Evolutionary conservation across 2,888 invertebrate species (phyloP).

Genomic region (Lepeophtheirus nordmannii): DNA sequence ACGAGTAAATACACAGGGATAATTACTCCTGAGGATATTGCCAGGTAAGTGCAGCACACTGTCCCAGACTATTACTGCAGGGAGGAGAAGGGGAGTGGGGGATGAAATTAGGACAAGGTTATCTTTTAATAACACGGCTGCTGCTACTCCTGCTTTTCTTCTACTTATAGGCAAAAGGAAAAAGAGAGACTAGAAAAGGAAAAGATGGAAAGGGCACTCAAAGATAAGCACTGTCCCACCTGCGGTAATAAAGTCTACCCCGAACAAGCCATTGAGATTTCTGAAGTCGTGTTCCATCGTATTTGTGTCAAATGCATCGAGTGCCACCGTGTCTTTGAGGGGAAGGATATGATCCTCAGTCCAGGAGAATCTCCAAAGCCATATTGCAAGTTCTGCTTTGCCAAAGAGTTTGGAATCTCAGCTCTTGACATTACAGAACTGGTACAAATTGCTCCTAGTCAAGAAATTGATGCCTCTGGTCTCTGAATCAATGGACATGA

Average conservation of each 20-base stretch:
- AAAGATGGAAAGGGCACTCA: conserved; percentile 16
- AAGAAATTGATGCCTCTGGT: conserved; percentile 8
- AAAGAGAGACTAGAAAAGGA: conserved; percentile 14
- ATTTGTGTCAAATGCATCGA: conserved; percentile 22
- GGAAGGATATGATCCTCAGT: conserved; percentile 6
- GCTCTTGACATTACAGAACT: conserved; percentile 20
- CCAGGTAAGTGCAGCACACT: background rate
- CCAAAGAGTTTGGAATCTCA: conserved; percentile 13
- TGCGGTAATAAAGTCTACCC: conserved; percentile 18
- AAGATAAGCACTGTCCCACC: conserved; percentile 8
- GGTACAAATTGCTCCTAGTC: conserved; percentile 7
- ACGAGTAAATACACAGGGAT: background rate
- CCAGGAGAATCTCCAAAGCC: conserved; percentile 8
- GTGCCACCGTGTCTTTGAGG: conserved; percentile 16
- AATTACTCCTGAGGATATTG: conserved; percentile 17
- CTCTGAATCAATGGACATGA: background rate
- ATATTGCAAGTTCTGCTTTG: conserved; percentile 24
- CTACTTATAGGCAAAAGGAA: conserved; percentile 9
- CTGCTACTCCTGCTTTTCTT: background rate
- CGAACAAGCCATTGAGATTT: conserved; percentile 6
- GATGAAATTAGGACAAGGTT: background rate
- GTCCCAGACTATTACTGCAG: background rate
- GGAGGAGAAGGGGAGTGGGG: background rate
- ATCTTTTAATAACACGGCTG: background rate
- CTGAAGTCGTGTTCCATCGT: conserved; percentile 16